Evolutionary conservation across 2,113 vertebrate genomes (phyloP).

Genomic region (Fulica atra): DNA sequence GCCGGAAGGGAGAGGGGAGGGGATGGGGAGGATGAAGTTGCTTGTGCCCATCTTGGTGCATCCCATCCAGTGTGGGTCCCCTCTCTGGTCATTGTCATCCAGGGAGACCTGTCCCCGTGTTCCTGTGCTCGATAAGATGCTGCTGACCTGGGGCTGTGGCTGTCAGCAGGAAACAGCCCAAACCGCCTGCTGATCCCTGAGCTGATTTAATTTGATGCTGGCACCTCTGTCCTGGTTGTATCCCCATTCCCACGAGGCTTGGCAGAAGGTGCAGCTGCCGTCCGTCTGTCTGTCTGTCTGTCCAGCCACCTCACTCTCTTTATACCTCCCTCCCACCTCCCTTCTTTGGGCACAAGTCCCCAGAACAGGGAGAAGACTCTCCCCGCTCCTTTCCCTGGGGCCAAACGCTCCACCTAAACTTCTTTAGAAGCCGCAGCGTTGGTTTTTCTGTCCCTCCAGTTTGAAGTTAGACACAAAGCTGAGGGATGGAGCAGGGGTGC

Average conservation of each 20-base stretch:
- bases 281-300: background rate
- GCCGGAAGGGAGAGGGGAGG: background rate
- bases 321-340: background rate
- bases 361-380: background rate
- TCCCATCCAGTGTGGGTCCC: fast-evolving
- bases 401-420: background rate
- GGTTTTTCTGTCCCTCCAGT: background rate
- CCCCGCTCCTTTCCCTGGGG: background rate
- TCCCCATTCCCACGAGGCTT: background rate
- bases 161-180: background rate
- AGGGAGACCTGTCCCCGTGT: background rate
- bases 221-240: background rate
- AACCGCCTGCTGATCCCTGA: background rate
- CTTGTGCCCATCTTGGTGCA: background rate
- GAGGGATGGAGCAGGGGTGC: background rate
- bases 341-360: background rate
- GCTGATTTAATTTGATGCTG: background rate
- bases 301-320: background rate
- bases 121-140: background rate
- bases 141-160: background rate
- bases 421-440: background rate
- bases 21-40: background rate
- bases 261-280: background rate
- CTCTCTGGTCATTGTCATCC: background rate
- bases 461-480: background rate